A percentile compares a stretch with the other conserved stretches of the same genome.
These are phyloP conservation scores for Euzophera pinguis DNA, from an alignment of 2,888 invertebrate species.

Conservation along the genomic window DNA sequence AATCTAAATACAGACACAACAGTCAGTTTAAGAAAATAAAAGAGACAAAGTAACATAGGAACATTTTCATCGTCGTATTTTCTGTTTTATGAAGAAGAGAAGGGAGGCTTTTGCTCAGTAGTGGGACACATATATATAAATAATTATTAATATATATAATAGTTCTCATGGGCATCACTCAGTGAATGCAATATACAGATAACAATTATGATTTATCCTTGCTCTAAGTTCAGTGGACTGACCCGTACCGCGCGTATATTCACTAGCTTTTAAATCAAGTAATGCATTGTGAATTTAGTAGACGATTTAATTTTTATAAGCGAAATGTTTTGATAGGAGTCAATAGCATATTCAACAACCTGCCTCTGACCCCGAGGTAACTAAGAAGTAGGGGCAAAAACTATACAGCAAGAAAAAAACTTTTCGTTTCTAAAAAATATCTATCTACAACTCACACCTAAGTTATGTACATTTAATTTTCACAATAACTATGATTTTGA, in stretches of 20 bases:
- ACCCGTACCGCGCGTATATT: not conserved
- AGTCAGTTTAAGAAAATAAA: too few species aligned
- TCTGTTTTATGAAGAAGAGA: too few species aligned
- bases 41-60: too few species aligned
- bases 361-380: not conserved
- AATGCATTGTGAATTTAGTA: slow-evolving; percentile 1
- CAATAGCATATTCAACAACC: not conserved
- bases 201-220: too few species aligned
- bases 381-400: not conserved
- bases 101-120: too few species aligned
- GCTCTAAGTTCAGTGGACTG: too few species aligned
- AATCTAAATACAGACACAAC: too few species aligned
- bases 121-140: too few species aligned
- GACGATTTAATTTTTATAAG: slow-evolving; percentile 3
- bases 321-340: not conserved
- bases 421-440: not conserved
- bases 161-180: too few species aligned
- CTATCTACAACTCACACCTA: not conserved
- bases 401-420: not conserved
- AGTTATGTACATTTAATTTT: slow-evolving; percentile 6
- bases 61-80: too few species aligned
- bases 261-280: not conserved
- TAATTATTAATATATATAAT: too few species aligned
- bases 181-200: too few species aligned
- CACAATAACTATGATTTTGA: not conserved